Evolutionary conservation across 2,113 vertebrate species (phyloP).

Genomic region (Porphyrio hochstetteri): DNA sequence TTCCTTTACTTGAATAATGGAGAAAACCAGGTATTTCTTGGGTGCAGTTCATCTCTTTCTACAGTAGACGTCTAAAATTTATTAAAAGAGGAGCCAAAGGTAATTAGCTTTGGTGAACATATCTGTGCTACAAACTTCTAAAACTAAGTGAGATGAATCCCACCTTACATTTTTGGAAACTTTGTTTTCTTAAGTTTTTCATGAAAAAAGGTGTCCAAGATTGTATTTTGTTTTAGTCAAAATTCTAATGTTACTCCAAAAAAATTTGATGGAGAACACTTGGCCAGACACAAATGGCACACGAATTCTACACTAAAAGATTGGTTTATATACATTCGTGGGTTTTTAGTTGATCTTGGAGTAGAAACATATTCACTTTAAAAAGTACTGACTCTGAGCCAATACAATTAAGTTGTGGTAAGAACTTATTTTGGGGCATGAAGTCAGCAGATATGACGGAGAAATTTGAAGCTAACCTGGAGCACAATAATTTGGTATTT

Average conservation of each 20-base stretch:
- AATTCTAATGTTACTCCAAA: background rate
- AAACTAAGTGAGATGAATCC: background rate
- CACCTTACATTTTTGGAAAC: background rate
- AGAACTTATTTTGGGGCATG: accelerated
- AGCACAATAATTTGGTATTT: background rate
- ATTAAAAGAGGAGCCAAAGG: background rate
- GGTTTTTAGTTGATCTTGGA: background rate
- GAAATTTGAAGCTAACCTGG: background rate
- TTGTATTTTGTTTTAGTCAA: background rate
- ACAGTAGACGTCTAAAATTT: background rate
- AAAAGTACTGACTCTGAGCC: background rate
- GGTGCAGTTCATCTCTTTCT: background rate
- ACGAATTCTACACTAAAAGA: background rate
- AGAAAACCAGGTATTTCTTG: background rate
- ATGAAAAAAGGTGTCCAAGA: background rate
- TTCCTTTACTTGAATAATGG: background rate
- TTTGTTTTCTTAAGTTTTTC: background rate
- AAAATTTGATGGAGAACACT: background rate
- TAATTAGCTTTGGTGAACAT: background rate
- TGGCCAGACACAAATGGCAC: background rate
- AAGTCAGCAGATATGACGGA: background rate
- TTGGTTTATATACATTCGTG: background rate
- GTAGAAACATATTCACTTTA: background rate
- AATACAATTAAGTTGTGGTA: background rate
- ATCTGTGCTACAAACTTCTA: background rate